Evolutionary conservation across 2,888 invertebrate species (phyloP).

Genomic region (Epistrophella euchroma): DNA sequence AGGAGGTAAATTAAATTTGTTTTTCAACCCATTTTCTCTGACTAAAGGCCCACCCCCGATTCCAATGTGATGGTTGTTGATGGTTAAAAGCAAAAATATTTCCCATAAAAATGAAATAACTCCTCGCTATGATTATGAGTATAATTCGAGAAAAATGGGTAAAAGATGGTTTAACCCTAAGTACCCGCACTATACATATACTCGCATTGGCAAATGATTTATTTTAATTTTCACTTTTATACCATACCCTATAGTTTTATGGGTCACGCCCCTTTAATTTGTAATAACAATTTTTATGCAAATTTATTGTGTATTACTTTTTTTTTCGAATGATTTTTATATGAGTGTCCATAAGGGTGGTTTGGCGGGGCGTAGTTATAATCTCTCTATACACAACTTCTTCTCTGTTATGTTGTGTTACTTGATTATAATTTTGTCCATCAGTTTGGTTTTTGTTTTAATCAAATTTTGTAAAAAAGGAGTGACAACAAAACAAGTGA

Average conservation of each 20-base stretch:
- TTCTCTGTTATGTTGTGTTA: conserved; percentile 40
- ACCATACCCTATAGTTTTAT: conserved; percentile 72
- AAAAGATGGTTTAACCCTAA: conserved; percentile 56
- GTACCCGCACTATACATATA: conserved; percentile 45
- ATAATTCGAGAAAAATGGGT: conserved; percentile 44
- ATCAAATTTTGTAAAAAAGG: conserved; percentile 60
- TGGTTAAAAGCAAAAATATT: conserved; percentile 37
- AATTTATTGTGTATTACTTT: conserved; percentile 54
- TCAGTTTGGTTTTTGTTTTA: conserved; percentile 38
- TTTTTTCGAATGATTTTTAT: conserved; percentile 68
- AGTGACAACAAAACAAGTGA: conserved; percentile 71
- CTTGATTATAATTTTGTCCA: conserved; percentile 40
- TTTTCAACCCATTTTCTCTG: conserved; percentile 5
- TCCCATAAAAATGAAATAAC: conserved; percentile 61
- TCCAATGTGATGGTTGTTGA: not conserved
- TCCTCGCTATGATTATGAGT: conserved; percentile 9
- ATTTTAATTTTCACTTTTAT: conserved; percentile 72
- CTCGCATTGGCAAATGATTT: conserved; percentile 62
- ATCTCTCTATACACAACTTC: conserved; percentile 28
- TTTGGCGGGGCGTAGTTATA: too few species aligned
- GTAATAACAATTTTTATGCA: conserved; percentile 75
- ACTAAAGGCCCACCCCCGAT: conserved; percentile 1
- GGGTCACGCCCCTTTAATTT: conserved; percentile 76
- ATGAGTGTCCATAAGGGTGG: conserved; percentile 22
- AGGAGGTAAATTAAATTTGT: conserved; percentile 72